Evolutionary conservation across 1,140 invertebrate genomes (phyloP), one percentile per base, ranked within the genome.

Genomic region (Phortica variegata): DNA sequence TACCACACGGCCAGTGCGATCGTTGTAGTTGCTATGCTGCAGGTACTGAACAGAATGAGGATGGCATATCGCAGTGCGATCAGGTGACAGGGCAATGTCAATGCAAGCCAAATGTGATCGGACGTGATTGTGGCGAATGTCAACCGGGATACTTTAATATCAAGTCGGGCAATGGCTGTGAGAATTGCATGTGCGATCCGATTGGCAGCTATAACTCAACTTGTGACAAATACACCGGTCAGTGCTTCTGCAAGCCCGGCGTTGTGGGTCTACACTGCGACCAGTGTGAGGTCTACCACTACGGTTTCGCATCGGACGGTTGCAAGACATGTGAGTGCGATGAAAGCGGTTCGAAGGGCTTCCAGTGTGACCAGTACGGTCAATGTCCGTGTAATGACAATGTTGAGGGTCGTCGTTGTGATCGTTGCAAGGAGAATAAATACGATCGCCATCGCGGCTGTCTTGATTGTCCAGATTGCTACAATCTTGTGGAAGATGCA

Each of bases 371-470:
- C 54, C 80, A 85, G 13, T 79, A 76, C 50, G 93, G 93, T 10
- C 91, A 95, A 69, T 96, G 93, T 79, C 87, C 85, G 2, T 97
- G 93, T 76, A 83, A 90, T 37, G 85, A 90, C 39, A 95, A 95
- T 71, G 93, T 96, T 1, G 93, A 95, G 77, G 93, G 93, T 8
- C 75, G 87, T 46, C 81, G 84, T n/a, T 97, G 94, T 71, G 90
- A 97, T 65, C 84, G 89, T 19, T 97, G 94, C 72, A 93, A 93
- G 76, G 91, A 95, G 66, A 96, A 97, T 70, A 95, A 93, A 70
- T 87, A 87, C 60, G 87, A 93, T 68, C 81, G 91, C 20, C 87
- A 92, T 56, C 83, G 84, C 32, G 91, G 90, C 10, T 96, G 93
- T 65, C 77, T 90, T 43, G 88, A 95, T 65, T 97, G 95, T 77